Percentiles rank a stretch among this genome's conserved stretches.
Evolutionary conservation across 2,797 vertebrate genomes (phyloP).

Genomic region (Coreius guichenoti): DNA sequence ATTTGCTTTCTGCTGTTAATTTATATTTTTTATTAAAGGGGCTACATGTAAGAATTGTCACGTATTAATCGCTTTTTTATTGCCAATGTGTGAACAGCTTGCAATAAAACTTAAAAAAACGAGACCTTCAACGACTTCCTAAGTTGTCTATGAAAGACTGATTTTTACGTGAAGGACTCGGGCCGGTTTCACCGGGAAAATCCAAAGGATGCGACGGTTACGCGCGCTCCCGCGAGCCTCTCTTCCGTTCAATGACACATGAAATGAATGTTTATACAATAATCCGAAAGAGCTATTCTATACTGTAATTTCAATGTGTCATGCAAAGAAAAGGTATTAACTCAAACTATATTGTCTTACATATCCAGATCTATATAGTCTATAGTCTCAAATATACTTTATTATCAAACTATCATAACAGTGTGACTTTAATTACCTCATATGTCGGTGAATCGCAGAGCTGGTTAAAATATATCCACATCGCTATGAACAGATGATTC

Average conservation of each 20-base stretch:
- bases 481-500: neutral
- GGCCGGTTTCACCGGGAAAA: neutral
- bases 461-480: neutral
- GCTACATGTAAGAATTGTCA: neutral
- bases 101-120: neutral
- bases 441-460: too few relatives aligned
- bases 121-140: neutral
- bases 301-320: neutral
- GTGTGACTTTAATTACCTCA: too few relatives aligned
- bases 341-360: neutral
- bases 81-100: neutral
- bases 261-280: neutral
- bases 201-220: neutral
- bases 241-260: neutral
- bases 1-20: conserved; percentile 58
- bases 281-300: neutral
- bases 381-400: neutral
- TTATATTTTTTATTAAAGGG: conserved; percentile 65
- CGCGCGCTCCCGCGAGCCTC: neutral
- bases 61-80: neutral
- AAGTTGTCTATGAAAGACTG: neutral
- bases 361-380: neutral
- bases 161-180: neutral
- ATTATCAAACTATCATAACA: neutral
- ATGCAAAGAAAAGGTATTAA: neutral